phyloP scores from a whole-genome alignment of 2,888 invertebrate genomes.

The Ischnura elegans region DNA sequence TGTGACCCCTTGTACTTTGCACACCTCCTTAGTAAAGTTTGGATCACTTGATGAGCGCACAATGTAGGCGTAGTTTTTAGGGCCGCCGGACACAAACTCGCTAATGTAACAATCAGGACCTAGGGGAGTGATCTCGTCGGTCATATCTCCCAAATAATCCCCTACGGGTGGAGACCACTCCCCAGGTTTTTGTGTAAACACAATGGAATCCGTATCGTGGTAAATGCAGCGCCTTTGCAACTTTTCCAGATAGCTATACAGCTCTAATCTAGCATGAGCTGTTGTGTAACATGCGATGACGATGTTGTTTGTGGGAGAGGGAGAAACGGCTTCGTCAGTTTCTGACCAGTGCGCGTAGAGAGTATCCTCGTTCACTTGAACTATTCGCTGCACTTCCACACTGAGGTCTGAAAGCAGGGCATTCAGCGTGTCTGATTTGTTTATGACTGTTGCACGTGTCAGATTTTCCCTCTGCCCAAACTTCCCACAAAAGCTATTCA shows the following conservation, averaged over 20 bases:
- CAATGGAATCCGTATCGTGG: neutral
- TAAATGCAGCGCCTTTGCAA: neutral
- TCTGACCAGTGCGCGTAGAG: neutral
- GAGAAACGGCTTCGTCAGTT: neutral
- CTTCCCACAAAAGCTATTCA: conserved; percentile 74
- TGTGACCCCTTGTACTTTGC: too few species aligned
- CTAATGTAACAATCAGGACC: neutral
- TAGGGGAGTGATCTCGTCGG: neutral
- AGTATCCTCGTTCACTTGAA: neutral
- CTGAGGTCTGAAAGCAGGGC: neutral
- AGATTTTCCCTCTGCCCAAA: conserved; percentile 72
- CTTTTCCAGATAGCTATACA: neutral
- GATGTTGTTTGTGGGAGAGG: neutral
- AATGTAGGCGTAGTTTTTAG: neutral
- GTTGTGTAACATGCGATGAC: neutral
- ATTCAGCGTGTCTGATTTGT: neutral
- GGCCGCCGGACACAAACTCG: neutral
- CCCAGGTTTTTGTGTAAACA: neutral
- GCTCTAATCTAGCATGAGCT: neutral
- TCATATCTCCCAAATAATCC: neutral
- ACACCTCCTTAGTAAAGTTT: neutral
- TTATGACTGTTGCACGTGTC: neutral
- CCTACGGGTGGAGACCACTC: neutral
- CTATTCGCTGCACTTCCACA: neutral
- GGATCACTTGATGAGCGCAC: neutral